These are phyloP conservation scores for Charaxes varanes DNA, from an alignment of 1,140 invertebrate genomes.

Conservation along the genomic window DNA sequence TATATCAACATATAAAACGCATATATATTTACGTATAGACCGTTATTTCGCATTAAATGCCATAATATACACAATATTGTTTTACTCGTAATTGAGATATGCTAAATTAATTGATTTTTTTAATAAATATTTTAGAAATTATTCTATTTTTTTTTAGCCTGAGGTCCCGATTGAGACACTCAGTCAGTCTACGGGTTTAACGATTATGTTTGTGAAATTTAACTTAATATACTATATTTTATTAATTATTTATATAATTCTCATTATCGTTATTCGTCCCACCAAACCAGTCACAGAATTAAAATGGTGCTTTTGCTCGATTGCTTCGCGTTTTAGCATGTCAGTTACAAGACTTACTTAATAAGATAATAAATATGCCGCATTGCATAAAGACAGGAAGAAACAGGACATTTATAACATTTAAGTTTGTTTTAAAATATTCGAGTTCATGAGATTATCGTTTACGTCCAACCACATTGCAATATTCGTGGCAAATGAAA, in stretches of 20 bases:
- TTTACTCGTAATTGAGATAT: conserved; percentile 52
- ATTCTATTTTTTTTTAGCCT: conserved; percentile 12
- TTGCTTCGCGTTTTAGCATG: conserved; percentile 2
- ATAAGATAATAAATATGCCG: no score
- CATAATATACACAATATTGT: conserved; percentile 42
- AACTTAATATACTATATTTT: conserved; percentile 4
- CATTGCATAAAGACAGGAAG: no score
- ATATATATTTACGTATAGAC: conserved; percentile 57
- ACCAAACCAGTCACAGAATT: conserved; percentile 63
- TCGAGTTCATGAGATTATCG: no score
- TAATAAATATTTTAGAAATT: conserved; percentile 15
- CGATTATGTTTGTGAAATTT: conserved; percentile 1
- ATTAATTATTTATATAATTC: conserved; percentile 8
- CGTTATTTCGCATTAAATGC: conserved; percentile 63
- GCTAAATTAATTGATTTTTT: conserved; percentile 59
- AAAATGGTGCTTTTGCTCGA: conserved; percentile 8
- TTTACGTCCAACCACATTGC: no score
- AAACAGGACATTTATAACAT: no score
- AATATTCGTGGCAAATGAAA: no score
- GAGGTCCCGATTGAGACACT: conserved; percentile 12
- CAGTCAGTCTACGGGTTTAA: conserved; percentile 1
- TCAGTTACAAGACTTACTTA: no score
- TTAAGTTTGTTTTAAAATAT: no score
- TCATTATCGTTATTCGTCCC: conserved; percentile 24
- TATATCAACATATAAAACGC: conserved; percentile 39